Conservation (phyloP, 2,888 invertebrate species). For the Cosmia pyralina region DNA sequence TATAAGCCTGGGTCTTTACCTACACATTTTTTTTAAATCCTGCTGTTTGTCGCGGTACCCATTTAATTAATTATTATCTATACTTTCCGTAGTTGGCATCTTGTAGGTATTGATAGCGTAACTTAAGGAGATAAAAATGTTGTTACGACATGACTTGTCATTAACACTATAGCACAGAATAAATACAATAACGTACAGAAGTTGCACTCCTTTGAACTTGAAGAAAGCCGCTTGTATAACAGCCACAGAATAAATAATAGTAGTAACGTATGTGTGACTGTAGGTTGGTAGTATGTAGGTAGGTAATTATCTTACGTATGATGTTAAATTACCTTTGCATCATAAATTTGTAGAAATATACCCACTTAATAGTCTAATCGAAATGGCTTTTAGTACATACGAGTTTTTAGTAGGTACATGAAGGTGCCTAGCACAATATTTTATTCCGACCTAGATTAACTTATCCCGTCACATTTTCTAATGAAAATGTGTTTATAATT, state of each 20-base stretch:
- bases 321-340: no score
- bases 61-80: background rate
- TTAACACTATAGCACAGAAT: background rate
- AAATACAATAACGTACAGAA: no score
- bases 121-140: conserved; percentile 2
- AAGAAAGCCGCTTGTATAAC: no score
- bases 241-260: no score
- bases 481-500: no score
- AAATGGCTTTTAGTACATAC: no score
- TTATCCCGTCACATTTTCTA: background rate
- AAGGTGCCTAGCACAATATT: background rate
- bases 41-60: background rate
- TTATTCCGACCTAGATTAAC: background rate
- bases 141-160: conserved; percentile 8
- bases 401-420: no score
- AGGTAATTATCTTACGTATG: no score
- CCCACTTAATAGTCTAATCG: background rate
- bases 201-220: no score
- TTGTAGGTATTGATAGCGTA: background rate
- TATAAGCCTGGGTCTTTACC: background rate
- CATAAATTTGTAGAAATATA: background rate
- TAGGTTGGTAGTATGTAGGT: no score
- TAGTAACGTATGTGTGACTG: no score
- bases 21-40: background rate
- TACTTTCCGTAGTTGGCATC: background rate